Base-by-base conservation (phyloP, 1,140 invertebrate species). In the Camponotus floridanus region DNA sequence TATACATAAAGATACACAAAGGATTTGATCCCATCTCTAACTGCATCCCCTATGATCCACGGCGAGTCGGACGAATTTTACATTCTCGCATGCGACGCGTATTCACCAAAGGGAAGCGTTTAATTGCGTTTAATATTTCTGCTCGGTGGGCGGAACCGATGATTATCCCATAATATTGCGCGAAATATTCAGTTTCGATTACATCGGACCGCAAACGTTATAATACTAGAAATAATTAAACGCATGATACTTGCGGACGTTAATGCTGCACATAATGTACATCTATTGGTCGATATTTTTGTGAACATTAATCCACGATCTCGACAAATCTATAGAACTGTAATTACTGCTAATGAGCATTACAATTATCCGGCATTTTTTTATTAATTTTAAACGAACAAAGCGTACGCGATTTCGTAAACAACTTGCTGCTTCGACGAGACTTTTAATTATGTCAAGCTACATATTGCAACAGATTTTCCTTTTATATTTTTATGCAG, bases 61-160 rank as follows among this genome's bases (percentile, higher is more conserved):
- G n/a, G 31, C 13, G 39, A 45, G 21, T 70, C 57, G 59, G 64
- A 18, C 33, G 64, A 83, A 74, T 83, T 73, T 83, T 83, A 55
- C 13, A n/a, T 55, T 81, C 39, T 61, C 55, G n/a, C 11, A 18
- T 45, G 31, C 55, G 68, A 61, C 36, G 67, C 39, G 39, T 26
- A 18, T 59, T 71, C 11, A 61, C 26, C 68, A 73, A 83, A 83
- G 67, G 55, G 51, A 73, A 74, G 68, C 55, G 68, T 62, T 83
- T 83, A 83, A 83, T 83, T 83, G 68, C 79, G 42, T 83, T 83
- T 83, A 83, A 83, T 83, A 83, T 83, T 83, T 83, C 79, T 83
- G 68, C 79, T 74, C 79, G 79, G 13, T 74, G 79, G 26, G 42
- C 57, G 36, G 55, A 83, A 83, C 55, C 79, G 45, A 73, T 83